These are phyloP conservation scores for Aplodontia rufa DNA, from an alignment of 2,113 vertebrate genomes.

Conservation along the genomic window DNA sequence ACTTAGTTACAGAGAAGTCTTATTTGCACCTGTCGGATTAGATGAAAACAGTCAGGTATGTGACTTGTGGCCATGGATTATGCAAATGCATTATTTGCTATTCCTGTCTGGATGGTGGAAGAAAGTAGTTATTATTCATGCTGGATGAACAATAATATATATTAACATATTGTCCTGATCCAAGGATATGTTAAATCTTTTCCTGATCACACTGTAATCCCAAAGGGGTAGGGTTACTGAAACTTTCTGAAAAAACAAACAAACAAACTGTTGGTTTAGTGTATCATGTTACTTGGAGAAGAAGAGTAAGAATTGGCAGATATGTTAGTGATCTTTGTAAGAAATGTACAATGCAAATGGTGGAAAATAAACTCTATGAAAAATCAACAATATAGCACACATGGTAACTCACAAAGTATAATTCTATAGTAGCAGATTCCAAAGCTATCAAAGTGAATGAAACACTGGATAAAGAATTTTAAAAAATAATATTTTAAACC, in stretches of 20 bases:
- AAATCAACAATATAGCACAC: neutral
- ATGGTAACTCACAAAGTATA: too few species aligned
- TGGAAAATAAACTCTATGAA: neutral
- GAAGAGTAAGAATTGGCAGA: neutral
- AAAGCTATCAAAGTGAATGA: too few species aligned
- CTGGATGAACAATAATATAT: neutral
- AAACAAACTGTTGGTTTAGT: neutral
- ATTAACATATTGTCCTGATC: neutral
- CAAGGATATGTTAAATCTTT: neutral
- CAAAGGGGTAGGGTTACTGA: neutral
- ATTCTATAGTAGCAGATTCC: too few species aligned
- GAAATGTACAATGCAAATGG: neutral
- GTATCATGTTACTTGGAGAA: neutral
- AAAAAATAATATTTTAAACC: too few species aligned
- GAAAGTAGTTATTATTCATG: neutral
- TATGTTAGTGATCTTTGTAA: neutral
- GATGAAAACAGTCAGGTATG: too few species aligned
- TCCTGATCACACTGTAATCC: neutral
- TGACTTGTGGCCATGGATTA: neutral
- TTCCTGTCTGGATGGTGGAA: too few species aligned
- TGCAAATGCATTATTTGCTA: neutral
- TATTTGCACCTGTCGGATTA: neutral
- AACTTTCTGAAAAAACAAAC: neutral
- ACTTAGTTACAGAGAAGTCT: neutral
- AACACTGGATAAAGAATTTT: too few species aligned